These are phyloP conservation scores for Cotesia typhae DNA, from an alignment of 1,140 invertebrate species.

Conservation along the genomic window DNA sequence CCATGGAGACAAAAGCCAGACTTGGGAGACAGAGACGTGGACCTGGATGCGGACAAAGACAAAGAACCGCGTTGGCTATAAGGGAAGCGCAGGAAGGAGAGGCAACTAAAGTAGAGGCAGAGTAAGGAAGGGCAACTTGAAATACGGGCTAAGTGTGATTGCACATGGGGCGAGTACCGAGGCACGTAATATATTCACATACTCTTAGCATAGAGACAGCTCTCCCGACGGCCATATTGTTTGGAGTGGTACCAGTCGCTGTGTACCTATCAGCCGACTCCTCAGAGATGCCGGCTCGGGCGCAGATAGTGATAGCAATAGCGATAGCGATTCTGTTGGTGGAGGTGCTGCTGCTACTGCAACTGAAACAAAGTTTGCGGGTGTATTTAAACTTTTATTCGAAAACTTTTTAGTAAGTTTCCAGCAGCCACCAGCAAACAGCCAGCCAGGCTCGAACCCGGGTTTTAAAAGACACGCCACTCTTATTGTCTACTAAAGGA, in stretches of 20 bases:
- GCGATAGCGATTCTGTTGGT: background rate
- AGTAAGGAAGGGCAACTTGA: constrained; percentile 26
- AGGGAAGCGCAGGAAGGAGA: too few relatives aligned
- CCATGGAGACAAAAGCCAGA: constrained; percentile 24
- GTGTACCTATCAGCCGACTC: constrained; percentile 10
- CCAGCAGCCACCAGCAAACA: constrained; percentile 14
- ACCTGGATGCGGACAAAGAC: too few relatives aligned
- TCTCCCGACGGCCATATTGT: constrained; percentile 53
- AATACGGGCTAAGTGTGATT: constrained; percentile 44
- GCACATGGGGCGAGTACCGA: constrained; percentile 3
- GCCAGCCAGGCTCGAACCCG: background rate
- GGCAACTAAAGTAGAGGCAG: too few relatives aligned
- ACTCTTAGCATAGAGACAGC: constrained; percentile 52
- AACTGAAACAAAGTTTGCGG: constrained; percentile 54
- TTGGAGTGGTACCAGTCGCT: constrained; percentile 31
- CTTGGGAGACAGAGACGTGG: background rate
- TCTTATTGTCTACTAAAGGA: too few relatives aligned
- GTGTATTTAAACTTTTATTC: constrained; percentile 63
- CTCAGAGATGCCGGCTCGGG: background rate
- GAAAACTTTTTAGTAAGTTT: constrained; percentile 59
- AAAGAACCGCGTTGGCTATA: too few relatives aligned
- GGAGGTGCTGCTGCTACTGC: too few relatives aligned
- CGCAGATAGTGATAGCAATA: too few relatives aligned
- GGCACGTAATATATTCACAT: constrained; percentile 42
- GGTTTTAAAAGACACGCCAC: background rate